phyloP scores from a whole-genome alignment of 37 sponge, comb jelly and placozoan genomes.

The Crambe crambe region DNA sequence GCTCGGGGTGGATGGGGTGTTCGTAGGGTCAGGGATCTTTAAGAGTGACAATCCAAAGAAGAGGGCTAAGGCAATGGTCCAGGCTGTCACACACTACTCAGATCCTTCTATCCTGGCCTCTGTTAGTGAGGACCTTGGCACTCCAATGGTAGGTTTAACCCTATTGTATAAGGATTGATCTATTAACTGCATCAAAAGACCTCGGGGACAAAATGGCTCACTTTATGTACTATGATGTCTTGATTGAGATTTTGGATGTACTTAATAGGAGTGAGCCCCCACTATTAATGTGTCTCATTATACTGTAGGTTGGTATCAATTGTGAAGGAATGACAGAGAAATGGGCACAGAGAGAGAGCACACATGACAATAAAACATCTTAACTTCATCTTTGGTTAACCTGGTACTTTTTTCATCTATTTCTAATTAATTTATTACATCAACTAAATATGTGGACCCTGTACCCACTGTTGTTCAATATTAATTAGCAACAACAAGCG shows the following conservation, averaged over 20 bases:
- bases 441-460: too few relatives aligned
- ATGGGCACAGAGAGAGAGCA: slow-evolving; percentile 64
- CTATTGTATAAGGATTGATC: too few relatives aligned
- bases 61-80: slow-evolving; percentile 79
- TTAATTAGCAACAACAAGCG: too few relatives aligned
- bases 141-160: slow-evolving; percentile 65
- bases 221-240: too few relatives aligned
- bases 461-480: too few relatives aligned
- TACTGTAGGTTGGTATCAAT: slow-evolving; percentile 68
- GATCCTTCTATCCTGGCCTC: slow-evolving; percentile 62
- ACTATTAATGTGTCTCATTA: background rate
- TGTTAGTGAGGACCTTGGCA: slow-evolving; percentile 77
- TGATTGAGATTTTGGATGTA: too few relatives aligned
- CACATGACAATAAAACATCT: slow-evolving; percentile 10
- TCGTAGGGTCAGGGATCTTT: slow-evolving; percentile 86
- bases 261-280: background rate
- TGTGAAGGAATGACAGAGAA: slow-evolving; percentile 73
- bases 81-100: slow-evolving; percentile 78
- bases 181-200: too few relatives aligned
- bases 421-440: too few relatives aligned
- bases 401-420: too few relatives aligned
- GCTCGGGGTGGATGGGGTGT: slow-evolving; percentile 81
- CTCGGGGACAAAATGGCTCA: too few relatives aligned
- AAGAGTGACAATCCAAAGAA: slow-evolving; percentile 76
- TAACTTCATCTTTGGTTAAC: too few relatives aligned